A percentile compares a stretch with the other conserved stretches of the same genome.
phyloP scores from a whole-genome alignment of 2,797 vertebrate genomes.

The Pyrocephalus nanus region DNA sequence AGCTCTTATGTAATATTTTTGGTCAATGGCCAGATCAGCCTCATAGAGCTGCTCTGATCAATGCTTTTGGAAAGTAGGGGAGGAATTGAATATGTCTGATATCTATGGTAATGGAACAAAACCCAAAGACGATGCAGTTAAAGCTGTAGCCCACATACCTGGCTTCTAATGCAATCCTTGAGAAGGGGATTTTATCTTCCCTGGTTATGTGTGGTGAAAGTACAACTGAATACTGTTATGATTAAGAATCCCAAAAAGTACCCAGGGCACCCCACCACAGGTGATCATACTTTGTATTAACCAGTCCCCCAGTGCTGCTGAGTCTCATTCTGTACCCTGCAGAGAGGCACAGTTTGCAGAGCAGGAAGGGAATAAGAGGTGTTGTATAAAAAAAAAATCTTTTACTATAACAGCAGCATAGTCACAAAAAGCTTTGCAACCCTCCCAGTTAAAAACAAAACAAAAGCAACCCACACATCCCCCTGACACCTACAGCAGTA shows the following conservation, averaged over 20 bases:
- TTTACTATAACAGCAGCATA: neutral
- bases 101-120: neutral
- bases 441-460: neutral
- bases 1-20: constrained; percentile 16
- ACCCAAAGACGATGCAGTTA: neutral
- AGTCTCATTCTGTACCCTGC: neutral
- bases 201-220: neutral
- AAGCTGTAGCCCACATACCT: neutral
- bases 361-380: neutral
- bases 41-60: neutral
- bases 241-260: neutral
- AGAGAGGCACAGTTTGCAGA: neutral
- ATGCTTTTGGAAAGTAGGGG: neutral
- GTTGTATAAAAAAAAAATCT: neutral
- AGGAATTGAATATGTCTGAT: neutral
- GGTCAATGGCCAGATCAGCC: neutral
- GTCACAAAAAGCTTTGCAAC: neutral
- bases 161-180: neutral
- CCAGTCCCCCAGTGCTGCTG: too few relatives aligned
- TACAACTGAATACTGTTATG: neutral
- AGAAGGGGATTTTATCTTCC: neutral
- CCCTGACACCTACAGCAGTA: neutral
- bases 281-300: neutral
- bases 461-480: neutral
- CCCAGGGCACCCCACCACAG: neutral